Base-by-base conservation (phyloP, 2,797 vertebrate species). In the Orestias chungarensis region DNA sequence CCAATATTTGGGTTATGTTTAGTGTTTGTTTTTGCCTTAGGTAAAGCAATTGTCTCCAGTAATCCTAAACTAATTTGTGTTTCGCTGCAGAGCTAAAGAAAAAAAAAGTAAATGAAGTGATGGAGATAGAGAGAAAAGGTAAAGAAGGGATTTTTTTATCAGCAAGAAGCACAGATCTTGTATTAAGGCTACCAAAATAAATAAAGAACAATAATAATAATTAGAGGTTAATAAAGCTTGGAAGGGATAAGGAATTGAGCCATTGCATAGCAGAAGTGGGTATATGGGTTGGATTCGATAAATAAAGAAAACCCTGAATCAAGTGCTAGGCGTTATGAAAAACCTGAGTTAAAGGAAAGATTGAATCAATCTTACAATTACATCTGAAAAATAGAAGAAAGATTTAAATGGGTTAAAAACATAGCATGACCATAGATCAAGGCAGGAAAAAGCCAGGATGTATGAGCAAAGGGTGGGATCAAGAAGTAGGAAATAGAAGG, bases 1-100 rank as follows among this genome's bases (percentile, higher is more conserved):
- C 62, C 68, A 66, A 74, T 89, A 82, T 82, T 82, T 83, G 81
- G 71, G 62, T 82, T 73, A 62, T 79, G 68, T 79, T 79, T 70
- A 35, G 33, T 57, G 66, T 80, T 59, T 72, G 38, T 75, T 82
- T 70, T 76, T 8, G 85, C 89, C 87, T 75, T 82, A 18, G 78
- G 89, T 80, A 35, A 82, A 86, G 82, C 78, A 85, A 76, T 84
- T 76, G 73, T 80, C 68, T 77, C 74, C 78, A 83, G 77, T 66
- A 76, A 65, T 78, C 76, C 81, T 35, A 79, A 68, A 78, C 71
- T 67, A 74, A 27, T 33, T 23, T 8, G 40, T 20, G 70, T 68
- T 80, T 75, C 44, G 73, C 70, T 46, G 49, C 50, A 57, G 70
- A 70, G 69, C 52, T 29, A 33, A 9, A 59, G 31, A 33, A 23